Evolutionary conservation across 2,113 vertebrate genomes (phyloP).

Genomic region (Edolisoma coerulescens): DNA sequence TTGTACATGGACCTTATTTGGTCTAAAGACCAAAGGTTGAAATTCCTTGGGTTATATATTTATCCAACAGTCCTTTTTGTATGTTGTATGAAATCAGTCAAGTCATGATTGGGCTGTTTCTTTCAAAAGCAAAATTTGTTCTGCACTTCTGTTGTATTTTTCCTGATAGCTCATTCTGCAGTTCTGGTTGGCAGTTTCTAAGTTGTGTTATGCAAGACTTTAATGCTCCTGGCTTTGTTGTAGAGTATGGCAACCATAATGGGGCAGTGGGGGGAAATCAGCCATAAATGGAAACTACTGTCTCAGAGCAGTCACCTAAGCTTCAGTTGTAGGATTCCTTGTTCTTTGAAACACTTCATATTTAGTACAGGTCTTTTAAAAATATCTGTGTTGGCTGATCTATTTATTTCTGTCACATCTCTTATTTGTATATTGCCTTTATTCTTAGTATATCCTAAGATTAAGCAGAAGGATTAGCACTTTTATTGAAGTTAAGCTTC

Average conservation of each 20-base stretch:
- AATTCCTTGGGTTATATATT: neutral
- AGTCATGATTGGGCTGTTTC: neutral
- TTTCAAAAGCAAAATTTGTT: neutral
- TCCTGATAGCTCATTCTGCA: neutral
- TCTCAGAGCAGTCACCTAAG: neutral
- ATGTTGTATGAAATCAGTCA: neutral
- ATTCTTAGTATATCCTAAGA: neutral
- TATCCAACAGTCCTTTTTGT: neutral
- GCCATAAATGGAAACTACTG: neutral
- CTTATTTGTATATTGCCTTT: neutral
- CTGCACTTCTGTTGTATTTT: neutral
- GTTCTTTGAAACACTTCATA: neutral
- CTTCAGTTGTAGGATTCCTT: neutral
- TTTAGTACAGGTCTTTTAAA: neutral
- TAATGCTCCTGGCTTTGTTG: neutral
- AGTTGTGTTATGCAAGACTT: neutral
- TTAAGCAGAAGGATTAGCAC: neutral
- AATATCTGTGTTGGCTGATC: neutral
- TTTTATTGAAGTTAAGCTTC: neutral
- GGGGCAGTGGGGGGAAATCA: neutral
- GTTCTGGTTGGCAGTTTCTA: neutral
- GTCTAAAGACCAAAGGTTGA: neutral
- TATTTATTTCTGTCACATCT: neutral
- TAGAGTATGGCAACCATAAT: neutral
- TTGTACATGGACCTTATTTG: neutral